Conservation (phyloP, 2,113 vertebrate genomes). For the Anolis sagrei region DNA sequence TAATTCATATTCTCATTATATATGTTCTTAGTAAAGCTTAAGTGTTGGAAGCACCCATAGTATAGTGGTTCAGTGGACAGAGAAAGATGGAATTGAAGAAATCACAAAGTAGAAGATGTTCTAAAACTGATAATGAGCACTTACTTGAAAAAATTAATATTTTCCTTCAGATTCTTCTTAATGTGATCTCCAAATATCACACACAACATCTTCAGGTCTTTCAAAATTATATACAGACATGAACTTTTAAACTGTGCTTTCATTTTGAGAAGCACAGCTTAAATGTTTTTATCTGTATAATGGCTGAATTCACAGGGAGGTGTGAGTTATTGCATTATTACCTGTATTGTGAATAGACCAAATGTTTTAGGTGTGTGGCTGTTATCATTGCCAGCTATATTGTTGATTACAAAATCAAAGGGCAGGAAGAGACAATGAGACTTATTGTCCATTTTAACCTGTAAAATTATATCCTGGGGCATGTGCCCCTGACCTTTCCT, state of each 20-base stretch:
- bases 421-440: neutral
- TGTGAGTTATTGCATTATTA: neutral
- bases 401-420: neutral
- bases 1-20: constrained; percentile 38
- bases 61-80: neutral
- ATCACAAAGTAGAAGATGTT: neutral
- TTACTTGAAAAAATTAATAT: neutral
- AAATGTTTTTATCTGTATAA: neutral
- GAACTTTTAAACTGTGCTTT: neutral
- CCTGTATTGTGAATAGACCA: neutral
- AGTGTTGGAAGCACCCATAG: neutral
- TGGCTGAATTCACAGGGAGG: neutral
- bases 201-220: neutral
- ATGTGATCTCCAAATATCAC: neutral
- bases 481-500: neutral
- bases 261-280: too few species aligned
- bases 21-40: constrained; percentile 21
- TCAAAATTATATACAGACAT: neutral
- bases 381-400: neutral
- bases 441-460: neutral
- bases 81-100: neutral
- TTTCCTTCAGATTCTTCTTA: neutral
- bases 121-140: accelerated
- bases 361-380: neutral
- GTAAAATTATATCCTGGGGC: neutral